Evolutionary conservation across 2,113 vertebrate genomes (phyloP), one percentile per base, ranked within the genome.

Genomic region (Diadophis punctatus): DNA sequence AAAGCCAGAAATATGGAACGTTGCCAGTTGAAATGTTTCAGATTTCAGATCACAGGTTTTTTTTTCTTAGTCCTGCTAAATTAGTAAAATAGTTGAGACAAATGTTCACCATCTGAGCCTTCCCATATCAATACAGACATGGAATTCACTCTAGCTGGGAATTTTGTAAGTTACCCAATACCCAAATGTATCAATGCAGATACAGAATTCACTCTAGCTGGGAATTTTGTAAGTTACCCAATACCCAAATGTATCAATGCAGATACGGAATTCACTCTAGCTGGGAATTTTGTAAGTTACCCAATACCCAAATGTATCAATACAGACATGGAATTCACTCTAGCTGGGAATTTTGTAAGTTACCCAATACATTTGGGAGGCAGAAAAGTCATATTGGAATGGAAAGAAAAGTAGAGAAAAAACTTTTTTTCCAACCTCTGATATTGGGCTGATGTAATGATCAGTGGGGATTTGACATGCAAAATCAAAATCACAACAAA

Each of bases 21-120:
- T 25, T 20, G 4, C 25, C 18, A 39, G 0, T 92, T 90, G 90
- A 60, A 95, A 94, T 94, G 90, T n/a, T 94, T 90, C 91, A 7
- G 14, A 91, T 87, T 20, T n/a, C 27, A 46, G 25, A n/a, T 14
- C 68, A n/a, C 25, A 80, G 16, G 8, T 8, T 14, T 25, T 91
- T 48, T 43, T 53, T 46, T 9, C 18, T 86, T 58, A 48, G 9
- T 6, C 20, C 12, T 39, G 6, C 53, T 52, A 48, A 3, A 48
- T 51, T 52, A 12, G 20, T 60, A 25, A 91, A 87, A 92, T 88
- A 89, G 39, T 22, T 55, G 46, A 89, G 16, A 52, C 49, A 92
- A 43, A 30, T 3, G 55, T 68, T 43, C 12, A 80, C n/a, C 88
- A 46, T 56, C 68, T 74, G 7, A 74, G n/a, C 18, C 74, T 80